phyloP scores from a whole-genome alignment of 2,797 vertebrate genomes.

The Cottoperca gobio region DNA sequence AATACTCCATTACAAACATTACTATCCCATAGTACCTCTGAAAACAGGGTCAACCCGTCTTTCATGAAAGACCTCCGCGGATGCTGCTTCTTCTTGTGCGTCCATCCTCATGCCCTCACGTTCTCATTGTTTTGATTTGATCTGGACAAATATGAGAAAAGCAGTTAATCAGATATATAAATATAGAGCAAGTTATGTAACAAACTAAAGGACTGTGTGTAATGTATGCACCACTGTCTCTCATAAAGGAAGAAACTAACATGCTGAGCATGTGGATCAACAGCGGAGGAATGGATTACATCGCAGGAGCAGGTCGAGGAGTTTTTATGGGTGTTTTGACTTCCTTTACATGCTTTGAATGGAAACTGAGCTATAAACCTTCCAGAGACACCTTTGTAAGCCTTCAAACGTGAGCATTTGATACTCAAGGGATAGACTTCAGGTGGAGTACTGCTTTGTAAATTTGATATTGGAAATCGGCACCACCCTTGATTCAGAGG shows the following conservation, averaged over 20 bases:
- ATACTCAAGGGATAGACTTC: neutral
- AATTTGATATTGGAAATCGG: neutral
- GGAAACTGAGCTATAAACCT: neutral
- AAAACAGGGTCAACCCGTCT: conserved; percentile 8
- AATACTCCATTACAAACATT: conserved; percentile 5
- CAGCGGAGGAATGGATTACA: neutral
- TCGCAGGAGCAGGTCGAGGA: neutral
- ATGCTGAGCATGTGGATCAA: neutral
- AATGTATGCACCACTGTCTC: neutral
- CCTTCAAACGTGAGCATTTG: neutral
- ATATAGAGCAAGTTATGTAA: neutral
- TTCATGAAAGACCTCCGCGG: conserved; percentile 2
- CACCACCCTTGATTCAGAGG: neutral
- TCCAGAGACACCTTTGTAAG: neutral
- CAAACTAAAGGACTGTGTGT: neutral
- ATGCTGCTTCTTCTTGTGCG: neutral
- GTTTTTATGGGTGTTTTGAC: neutral
- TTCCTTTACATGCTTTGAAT: neutral
- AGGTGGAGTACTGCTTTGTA: neutral
- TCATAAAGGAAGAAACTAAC: neutral
- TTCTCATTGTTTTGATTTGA: conserved; percentile 86
- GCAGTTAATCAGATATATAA: neutral
- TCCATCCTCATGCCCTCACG: conserved; percentile 70
- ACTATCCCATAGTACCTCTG: conserved; percentile 26
- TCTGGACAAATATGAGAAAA: conserved; percentile 66